Percentiles rank a stretch among this genome's conserved stretches.
These are phyloP conservation scores for Gerris lacustris DNA, from an alignment of 2,888 invertebrate species.

Conservation along the genomic window DNA sequence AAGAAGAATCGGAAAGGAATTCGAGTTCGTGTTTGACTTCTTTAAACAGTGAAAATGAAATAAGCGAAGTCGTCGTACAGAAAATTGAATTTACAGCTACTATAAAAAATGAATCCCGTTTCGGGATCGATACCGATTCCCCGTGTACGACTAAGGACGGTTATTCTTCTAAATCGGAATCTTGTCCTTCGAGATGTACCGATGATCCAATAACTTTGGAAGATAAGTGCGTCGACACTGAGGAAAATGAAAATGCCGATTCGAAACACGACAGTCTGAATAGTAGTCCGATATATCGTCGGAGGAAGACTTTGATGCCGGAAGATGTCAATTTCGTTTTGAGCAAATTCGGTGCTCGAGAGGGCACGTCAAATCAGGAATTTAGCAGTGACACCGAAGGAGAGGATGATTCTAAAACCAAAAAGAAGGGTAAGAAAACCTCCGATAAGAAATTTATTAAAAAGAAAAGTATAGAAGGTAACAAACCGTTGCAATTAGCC, in stretches of 20 bases:
- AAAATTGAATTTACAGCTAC: neutral
- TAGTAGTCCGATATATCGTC: neutral
- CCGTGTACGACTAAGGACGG: neutral
- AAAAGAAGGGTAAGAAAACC: constrained; percentile 37
- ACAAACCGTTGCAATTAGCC: neutral
- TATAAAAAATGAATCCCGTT: neutral
- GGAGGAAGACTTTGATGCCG: constrained; percentile 6
- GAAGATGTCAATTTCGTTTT: neutral
- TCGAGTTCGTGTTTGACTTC: constrained; percentile 18
- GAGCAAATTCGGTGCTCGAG: neutral
- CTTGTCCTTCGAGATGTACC: neutral
- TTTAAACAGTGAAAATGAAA: constrained; percentile 20
- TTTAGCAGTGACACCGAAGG: constrained; percentile 38
- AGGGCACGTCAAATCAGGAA: neutral
- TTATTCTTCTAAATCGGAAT: neutral
- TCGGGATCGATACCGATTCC: neutral
- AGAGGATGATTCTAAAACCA: neutral
- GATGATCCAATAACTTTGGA: neutral
- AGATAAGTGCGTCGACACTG: constrained; percentile 17
- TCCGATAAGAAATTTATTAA: constrained; percentile 48
- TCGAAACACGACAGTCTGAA: neutral
- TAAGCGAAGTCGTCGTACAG: neutral
- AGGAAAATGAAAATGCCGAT: constrained; percentile 18
- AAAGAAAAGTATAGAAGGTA: neutral
- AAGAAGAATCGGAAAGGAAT: constrained; percentile 31